phyloP scores from a whole-genome alignment of 2,113 vertebrate species.

The Meriones unguiculatus region DNA sequence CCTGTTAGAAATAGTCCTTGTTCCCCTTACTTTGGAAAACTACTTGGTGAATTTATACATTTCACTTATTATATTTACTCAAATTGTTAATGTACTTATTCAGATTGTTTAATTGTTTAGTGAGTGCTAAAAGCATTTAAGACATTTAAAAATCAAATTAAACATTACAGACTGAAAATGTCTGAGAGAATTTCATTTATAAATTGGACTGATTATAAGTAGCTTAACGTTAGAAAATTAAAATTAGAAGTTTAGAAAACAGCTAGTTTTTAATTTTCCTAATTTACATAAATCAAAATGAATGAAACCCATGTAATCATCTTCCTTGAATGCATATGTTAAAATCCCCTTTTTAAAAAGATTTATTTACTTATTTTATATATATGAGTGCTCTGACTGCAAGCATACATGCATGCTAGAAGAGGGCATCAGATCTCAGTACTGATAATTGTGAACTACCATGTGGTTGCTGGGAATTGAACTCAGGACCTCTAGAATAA shows the following conservation, averaged over 20 bases:
- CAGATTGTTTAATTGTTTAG: constrained; percentile 27
- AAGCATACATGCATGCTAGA: no score
- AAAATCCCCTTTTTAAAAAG: not conserved
- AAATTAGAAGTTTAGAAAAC: constrained; percentile 20
- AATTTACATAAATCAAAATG: constrained; percentile 16
- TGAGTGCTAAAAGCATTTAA: not conserved
- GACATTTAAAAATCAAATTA: constrained; percentile 38
- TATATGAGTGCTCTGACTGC: no score
- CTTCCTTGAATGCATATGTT: not conserved
- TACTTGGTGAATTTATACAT: not conserved
- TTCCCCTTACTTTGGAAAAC: no score
- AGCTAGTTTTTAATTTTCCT: not conserved
- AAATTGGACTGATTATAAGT: not conserved
- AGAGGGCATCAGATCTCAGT: no score
- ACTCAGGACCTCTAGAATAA: no score
- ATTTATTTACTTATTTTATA: no score
- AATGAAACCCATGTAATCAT: not conserved
- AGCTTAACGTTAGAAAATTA: constrained; percentile 5
- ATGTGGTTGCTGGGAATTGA: no score
- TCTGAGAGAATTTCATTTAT: constrained; percentile 12
- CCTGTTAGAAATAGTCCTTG: no score
- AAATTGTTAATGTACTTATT: constrained; percentile 1
- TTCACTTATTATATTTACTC: constrained; percentile 52
- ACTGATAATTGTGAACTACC: no score
- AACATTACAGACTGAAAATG: constrained; percentile 11